Evolutionary conservation across 2,888 invertebrate genomes (phyloP), one percentile per base, ranked within the genome.

Genomic region (Latrodectus hesperus): DNA sequence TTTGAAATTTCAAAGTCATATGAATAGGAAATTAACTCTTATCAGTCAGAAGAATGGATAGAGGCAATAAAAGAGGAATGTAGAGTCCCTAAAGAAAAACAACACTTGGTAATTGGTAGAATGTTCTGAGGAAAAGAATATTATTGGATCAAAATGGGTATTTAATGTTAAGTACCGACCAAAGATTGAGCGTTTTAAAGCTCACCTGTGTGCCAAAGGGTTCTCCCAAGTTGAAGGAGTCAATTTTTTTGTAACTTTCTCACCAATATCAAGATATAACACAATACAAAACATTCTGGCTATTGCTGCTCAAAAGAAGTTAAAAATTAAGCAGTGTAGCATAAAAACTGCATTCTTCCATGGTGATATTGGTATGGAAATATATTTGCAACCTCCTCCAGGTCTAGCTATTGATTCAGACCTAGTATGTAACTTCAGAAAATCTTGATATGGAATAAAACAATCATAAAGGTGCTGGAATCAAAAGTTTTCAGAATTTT

Each of bases 211-310:
- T 55, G 55, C 55, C 55, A 55, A 55, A 55, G 55, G 55, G 22
- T 22, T 22, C 22, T 22, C 22, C 22, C 22, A 22, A 22, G 22
- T 22, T 0, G 22, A 22, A 22, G 22, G 22, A 22, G 22, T 22
- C 1, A 1, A 90, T 71, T 90, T 87, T 70, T 72, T 55, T 53
- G 89, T 90, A 71, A 17, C 79, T 89, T 79, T 90, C 22, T 22
- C 55, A 14, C 55, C 16, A 55, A 55, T 16, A 55, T 55, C 55
- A 55, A 55, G 55, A 55, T 55, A 55, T 49, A 71, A 53, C 16
- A 16, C 11, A 11, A 55, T 55, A 55, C 11, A 16, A 55, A 16
- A 14, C 16, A 55, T 55, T 55, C 55, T 55, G 16, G 6, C 55
- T 5, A 55, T 16, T 55, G 55, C 8, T 55, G 55, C 55, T 1